Evolutionary conservation across 2,797 vertebrate genomes (phyloP).

Genomic region (Leptoclinus maculatus): DNA sequence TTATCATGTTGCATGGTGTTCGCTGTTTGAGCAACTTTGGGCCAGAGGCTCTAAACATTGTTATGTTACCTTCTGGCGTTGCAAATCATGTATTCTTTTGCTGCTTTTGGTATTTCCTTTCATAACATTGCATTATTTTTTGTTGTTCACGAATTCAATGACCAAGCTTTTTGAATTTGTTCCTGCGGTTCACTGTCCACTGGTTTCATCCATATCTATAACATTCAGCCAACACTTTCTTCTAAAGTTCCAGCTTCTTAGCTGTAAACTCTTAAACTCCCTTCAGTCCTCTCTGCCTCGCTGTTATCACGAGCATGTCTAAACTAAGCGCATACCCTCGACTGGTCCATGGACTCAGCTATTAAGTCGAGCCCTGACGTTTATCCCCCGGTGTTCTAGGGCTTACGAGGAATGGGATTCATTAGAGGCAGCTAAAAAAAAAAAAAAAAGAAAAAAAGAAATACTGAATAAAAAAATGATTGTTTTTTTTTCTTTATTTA

Average conservation of each 20-base stretch:
- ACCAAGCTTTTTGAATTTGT: neutral
- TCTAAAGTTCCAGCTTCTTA: neutral
- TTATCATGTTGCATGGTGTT: conserved; percentile 19
- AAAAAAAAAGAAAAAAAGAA: neutral
- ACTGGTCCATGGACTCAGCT: neutral
- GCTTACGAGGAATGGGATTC: neutral
- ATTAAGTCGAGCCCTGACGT: neutral
- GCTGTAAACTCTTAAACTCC: neutral
- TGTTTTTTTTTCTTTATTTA: neutral
- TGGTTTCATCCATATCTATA: neutral
- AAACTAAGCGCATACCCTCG: neutral
- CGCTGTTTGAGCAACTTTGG: neutral
- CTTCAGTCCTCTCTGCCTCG: neutral
- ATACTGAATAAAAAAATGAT: neutral
- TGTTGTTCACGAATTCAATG: neutral
- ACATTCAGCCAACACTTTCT: neutral
- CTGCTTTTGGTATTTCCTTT: conserved; percentile 8
- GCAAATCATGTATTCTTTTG: neutral
- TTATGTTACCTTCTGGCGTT: neutral
- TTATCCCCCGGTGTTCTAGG: neutral
- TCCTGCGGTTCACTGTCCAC: neutral
- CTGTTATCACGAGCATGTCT: neutral
- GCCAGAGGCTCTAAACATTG: conserved; percentile 4
- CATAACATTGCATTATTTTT: conserved; percentile 1
- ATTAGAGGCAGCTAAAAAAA: neutral